phyloP scores from a whole-genome alignment of 2,797 vertebrate genomes.

The Cyclopterus lumpus region DNA sequence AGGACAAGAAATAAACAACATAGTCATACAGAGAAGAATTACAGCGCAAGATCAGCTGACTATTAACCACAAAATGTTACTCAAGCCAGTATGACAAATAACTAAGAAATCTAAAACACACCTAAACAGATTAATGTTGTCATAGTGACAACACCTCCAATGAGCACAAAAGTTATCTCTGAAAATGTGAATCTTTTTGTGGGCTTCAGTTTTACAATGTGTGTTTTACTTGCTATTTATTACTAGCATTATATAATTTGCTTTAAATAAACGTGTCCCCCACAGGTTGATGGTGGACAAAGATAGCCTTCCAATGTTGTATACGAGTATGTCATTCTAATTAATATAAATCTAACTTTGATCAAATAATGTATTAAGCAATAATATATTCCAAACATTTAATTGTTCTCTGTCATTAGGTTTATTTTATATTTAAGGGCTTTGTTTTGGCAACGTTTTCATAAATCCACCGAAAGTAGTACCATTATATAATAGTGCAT shows the following conservation, averaged over 20 bases:
- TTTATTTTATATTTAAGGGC: not conserved
- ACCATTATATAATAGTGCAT: not conserved
- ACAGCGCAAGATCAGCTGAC: not conserved
- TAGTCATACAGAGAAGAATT: not conserved
- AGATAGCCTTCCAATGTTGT: not conserved
- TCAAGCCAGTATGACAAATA: not conserved
- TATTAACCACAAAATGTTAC: not conserved
- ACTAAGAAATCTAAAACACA: not conserved
- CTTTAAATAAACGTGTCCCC: not conserved
- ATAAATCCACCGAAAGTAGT: too few relatives aligned
- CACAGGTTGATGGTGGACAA: not conserved
- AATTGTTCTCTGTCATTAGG: not conserved
- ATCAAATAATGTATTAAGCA: not conserved
- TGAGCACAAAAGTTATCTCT: not conserved
- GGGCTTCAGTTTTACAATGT: not conserved
- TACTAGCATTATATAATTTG: not conserved
- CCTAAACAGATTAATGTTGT: not conserved
- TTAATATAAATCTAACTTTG: not conserved
- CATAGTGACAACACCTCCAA: not conserved
- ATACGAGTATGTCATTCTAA: not conserved
- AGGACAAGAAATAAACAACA: not conserved
- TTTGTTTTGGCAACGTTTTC: not conserved
- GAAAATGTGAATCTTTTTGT: not conserved
- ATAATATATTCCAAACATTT: not conserved
- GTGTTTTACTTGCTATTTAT: not conserved